Percentiles rank a stretch among this genome's conserved stretches.
Conservation (phyloP, 1,140 invertebrate genomes). For the Drosophila kohkoa region DNA sequence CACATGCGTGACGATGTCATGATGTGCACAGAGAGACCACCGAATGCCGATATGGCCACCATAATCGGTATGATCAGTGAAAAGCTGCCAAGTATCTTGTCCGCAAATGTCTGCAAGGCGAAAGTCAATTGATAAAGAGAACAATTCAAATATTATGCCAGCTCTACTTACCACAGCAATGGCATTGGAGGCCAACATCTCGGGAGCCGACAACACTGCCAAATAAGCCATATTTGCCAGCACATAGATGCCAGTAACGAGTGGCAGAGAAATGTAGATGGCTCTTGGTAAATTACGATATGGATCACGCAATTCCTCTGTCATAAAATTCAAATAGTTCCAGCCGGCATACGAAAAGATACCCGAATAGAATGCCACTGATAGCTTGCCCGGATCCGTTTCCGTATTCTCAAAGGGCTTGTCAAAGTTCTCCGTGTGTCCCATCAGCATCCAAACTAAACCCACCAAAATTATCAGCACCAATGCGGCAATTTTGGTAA, state of each 20-base stretch:
- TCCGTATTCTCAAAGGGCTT: constrained; percentile 92
- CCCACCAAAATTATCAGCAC: constrained; percentile 93
- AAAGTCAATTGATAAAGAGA: constrained; percentile 20
- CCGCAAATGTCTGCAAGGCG: constrained; percentile 91
- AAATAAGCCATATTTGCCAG: constrained; percentile 97
- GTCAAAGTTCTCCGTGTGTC: constrained; percentile 90
- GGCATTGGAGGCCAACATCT: constrained; percentile 94
- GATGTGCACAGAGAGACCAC: constrained; percentile 94
- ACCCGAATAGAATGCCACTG: constrained; percentile 96
- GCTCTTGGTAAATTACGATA: constrained; percentile 97
- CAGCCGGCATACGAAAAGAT: constrained; percentile 99
- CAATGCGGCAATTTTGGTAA: constrained; percentile 94
- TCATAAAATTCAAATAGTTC: constrained; percentile 98
- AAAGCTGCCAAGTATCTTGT: constrained; percentile 89
- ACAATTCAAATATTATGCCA: not conserved
- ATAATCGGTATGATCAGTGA: constrained; percentile 93
- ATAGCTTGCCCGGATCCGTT: constrained; percentile 92
- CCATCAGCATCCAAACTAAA: constrained; percentile 90
- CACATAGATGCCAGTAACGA: constrained; percentile 96
- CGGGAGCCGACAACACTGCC: constrained; percentile 93
- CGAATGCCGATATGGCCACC: constrained; percentile 94
- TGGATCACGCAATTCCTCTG: constrained; percentile 97
- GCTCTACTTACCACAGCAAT: constrained; percentile 95
- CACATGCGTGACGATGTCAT: constrained; percentile 96
- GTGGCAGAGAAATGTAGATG: constrained; percentile 96